Evolutionary conservation across 1,140 invertebrate genomes (phyloP), one percentile per base, ranked within the genome.

Genomic region (Oppia nitens): DNA sequence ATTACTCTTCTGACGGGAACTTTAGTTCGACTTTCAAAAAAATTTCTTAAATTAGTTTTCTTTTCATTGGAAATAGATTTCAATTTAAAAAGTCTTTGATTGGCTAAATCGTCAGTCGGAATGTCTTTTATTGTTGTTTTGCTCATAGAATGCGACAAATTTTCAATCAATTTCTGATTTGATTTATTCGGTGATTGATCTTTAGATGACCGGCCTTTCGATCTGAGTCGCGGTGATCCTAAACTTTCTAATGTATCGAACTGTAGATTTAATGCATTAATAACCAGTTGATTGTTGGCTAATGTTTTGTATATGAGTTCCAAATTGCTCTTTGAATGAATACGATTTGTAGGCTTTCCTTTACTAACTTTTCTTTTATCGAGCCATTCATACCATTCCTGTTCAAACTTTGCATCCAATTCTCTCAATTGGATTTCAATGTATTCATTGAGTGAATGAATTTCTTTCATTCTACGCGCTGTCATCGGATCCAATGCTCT

Each of bases 401-500:
- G 61, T 60, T 74, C 71, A 14, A 75, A 59, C 2, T 67, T 65
- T 3, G 60, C 53, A 32, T 73, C 65, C 9, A 70, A 67, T 52
- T 73, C 71, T 29, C 62, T 55, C n/a, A 74, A 52, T 28, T 70
- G 67, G 26, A 63, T 69, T 23, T 68, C 66, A 17, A 74, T 50
- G 48, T 66, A 67, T 6, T 71, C 67, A 49, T 64, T 63, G 52
- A 67, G 60, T 21, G 66, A 64, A 25, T 66, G 64, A 32, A 75
- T 67, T 2, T 67, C 62, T 32, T 69, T 61, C 55, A 74, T 60
- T 28, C 63, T 68, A 21, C 68, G 64, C 0, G 66, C 64, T 54
- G 68, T 72, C 14, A 66, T 64, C 11, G 73, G 73, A 60, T 73
- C 71, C 21, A 74, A 52, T 9, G 67, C 61, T 29, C 68, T 51